These are phyloP conservation scores for Stratiomys singularior DNA, from an alignment of 2,888 invertebrate species.

Conservation along the genomic window DNA sequence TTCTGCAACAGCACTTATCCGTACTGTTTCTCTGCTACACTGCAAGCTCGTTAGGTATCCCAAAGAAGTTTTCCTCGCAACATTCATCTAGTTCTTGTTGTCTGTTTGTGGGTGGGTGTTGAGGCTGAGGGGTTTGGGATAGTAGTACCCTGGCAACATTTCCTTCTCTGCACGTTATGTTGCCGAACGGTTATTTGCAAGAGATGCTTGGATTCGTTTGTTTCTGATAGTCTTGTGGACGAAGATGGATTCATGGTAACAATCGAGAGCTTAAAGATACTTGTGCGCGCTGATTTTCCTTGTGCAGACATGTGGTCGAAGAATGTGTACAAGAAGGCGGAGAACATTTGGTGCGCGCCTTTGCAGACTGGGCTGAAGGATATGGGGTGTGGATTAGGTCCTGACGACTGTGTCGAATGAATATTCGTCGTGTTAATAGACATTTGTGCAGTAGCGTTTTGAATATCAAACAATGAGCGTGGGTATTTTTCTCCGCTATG, in stretches of 20 bases:
- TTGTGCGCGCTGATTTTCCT: neutral
- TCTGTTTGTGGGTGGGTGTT: neutral
- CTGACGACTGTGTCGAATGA: constrained; percentile 19
- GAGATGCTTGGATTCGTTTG: neutral
- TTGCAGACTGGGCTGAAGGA: constrained; percentile 33
- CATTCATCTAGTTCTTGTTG: neutral
- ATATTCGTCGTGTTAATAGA: neutral
- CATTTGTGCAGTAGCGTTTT: neutral
- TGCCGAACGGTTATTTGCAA: neutral
- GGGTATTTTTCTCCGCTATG: no score
- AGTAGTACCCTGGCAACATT: constrained; percentile 15
- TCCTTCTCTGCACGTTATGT: neutral
- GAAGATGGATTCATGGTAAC: neutral
- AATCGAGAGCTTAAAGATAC: neutral
- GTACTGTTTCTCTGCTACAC: neutral
- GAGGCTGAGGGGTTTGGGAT: constrained; percentile 16
- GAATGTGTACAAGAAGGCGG: constrained; percentile 15
- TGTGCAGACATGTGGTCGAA: constrained; percentile 24
- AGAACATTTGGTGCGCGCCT: constrained; percentile 37
- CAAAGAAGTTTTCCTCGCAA: constrained; percentile 7
- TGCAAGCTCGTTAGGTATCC: neutral
- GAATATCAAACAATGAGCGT: neutral
- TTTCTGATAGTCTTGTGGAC: neutral
- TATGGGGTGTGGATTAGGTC: constrained; percentile 33
- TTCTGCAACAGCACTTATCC: neutral